These are phyloP conservation scores for Phrynocephalus vlangalii DNA, from an alignment of 2,797 vertebrate species.

Conservation along the genomic window DNA sequence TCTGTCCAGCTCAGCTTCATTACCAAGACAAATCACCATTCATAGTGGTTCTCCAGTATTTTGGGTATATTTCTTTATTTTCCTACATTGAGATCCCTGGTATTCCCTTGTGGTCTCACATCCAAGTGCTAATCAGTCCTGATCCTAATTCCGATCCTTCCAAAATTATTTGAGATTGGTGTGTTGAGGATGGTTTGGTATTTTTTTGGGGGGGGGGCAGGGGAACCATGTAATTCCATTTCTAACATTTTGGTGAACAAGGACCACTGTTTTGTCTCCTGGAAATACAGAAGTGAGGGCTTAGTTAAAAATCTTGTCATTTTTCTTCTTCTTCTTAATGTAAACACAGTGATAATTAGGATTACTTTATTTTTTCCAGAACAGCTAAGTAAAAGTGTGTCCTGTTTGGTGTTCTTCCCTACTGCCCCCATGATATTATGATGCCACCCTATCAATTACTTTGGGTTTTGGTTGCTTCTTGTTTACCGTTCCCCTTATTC, in stretches of 20 bases:
- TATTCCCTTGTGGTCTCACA: too few species aligned
- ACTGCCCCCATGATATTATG: neutral
- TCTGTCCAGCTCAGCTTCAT: too few species aligned
- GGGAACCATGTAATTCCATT: too few species aligned
- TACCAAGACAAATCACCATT: too few species aligned
- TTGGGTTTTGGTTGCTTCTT: neutral
- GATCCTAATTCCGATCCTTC: too few species aligned
- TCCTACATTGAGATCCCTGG: too few species aligned
- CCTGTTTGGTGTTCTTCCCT: neutral
- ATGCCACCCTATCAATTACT: slow-evolving; percentile 9
- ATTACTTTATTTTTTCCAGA: neutral
- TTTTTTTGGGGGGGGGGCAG: too few species aligned
- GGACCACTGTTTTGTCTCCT: neutral
- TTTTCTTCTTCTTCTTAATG: neutral
- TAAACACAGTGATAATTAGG: neutral
- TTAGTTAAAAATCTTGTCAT: neutral
- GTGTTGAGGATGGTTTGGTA: too few species aligned
- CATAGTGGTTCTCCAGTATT: too few species aligned
- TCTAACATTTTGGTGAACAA: neutral
- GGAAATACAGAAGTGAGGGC: neutral
- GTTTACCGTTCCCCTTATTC: neutral
- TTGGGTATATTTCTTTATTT: too few species aligned
- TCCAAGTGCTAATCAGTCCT: too few species aligned
- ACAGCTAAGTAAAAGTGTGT: neutral
- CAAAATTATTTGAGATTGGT: too few species aligned